Conservation (phyloP, 2,797 vertebrate genomes). For the Trachops cirrhosus region DNA sequence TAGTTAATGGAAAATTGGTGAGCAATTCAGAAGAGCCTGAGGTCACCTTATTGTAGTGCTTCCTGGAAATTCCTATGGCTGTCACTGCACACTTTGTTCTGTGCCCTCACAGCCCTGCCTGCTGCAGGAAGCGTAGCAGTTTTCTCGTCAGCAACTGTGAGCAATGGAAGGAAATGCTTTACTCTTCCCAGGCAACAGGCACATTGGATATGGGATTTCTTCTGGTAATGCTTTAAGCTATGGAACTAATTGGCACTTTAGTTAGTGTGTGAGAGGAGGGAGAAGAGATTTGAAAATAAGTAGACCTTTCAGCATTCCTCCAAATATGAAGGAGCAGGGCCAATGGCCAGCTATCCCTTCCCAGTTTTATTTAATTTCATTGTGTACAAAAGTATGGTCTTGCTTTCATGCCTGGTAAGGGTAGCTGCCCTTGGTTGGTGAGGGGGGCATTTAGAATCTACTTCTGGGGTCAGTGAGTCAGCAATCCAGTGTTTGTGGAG, state of each 20-base stretch:
- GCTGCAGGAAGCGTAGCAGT: neutral
- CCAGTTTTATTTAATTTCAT: neutral
- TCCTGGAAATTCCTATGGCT: neutral
- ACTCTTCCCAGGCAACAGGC: neutral
- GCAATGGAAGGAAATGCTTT: neutral
- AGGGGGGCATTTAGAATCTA: neutral
- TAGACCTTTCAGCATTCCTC: neutral
- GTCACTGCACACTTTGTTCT: neutral
- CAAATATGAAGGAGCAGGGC: neutral
- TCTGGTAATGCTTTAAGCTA: neutral
- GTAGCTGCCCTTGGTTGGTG: neutral
- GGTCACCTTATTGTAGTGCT: neutral
- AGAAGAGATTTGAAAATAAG: neutral
- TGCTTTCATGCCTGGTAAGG: neutral
- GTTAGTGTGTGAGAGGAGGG: neutral
- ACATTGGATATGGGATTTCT: conserved; percentile 18
- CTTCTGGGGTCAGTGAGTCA: neutral
- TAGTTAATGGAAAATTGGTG: neutral
- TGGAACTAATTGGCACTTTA: neutral
- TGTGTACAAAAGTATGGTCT: neutral
- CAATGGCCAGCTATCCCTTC: neutral
- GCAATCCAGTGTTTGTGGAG: neutral
- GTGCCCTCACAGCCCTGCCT: neutral
- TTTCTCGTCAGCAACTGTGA: neutral
- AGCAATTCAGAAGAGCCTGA: neutral